Conservation (phyloP, 2,888 invertebrate species). For the Napeogenes sylphis region DNA sequence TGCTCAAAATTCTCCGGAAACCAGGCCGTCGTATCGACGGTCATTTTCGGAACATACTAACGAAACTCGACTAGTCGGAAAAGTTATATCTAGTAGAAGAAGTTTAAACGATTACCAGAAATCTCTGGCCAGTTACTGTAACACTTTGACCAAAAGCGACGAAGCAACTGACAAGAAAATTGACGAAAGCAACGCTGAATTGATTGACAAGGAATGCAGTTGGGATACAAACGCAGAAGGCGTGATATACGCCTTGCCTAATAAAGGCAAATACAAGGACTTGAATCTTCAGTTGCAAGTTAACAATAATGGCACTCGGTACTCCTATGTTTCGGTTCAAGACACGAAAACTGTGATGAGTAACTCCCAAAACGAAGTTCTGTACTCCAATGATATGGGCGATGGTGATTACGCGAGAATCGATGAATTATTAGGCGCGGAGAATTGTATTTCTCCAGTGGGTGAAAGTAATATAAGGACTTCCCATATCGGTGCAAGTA, state of each 20-base stretch:
- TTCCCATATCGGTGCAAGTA: conserved; percentile 59
- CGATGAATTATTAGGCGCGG: conserved; percentile 64
- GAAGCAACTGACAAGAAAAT: conserved; percentile 50
- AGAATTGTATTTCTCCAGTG: conserved; percentile 69
- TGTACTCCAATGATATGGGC: conserved; percentile 64
- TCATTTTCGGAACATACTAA: conserved; percentile 71
- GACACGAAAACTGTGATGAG: conserved; percentile 71
- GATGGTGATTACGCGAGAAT: conserved; percentile 71
- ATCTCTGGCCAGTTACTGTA: conserved; percentile 60
- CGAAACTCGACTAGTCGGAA: conserved; percentile 58
- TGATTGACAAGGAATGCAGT: conserved; percentile 77
- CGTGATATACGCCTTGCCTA: conserved; percentile 72
- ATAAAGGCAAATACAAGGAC: conserved; percentile 74
- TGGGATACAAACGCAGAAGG: conserved; percentile 78
- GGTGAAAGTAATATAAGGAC: conserved; percentile 64
- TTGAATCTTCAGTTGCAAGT: conserved; percentile 70
- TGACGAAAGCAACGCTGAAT: conserved; percentile 64
- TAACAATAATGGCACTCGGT: conserved; percentile 69
- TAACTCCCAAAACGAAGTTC: conserved; percentile 67
- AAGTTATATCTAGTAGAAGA: conserved; percentile 68
- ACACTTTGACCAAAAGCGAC: conserved; percentile 49
- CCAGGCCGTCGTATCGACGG: conserved; percentile 65
- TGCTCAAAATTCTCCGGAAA: conserved; percentile 70
- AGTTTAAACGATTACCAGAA: conserved; percentile 71
- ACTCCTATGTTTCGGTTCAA: conserved; percentile 70